Evolutionary conservation across 2,113 vertebrate genomes (phyloP).

Genomic region (Struthidea cinerea): DNA sequence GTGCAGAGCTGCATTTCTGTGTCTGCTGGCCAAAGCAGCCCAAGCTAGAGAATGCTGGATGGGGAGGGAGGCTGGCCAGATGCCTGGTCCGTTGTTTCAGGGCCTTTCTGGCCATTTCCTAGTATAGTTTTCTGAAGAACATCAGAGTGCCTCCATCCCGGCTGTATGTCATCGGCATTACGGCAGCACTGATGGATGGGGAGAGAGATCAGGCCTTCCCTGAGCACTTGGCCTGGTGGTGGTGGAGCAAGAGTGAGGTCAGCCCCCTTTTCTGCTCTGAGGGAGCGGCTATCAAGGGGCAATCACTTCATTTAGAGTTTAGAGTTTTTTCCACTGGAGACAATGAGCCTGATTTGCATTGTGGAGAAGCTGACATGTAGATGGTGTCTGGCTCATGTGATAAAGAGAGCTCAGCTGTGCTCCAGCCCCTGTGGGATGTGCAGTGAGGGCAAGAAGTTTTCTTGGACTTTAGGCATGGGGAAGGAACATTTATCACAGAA

Average conservation of each 20-base stretch:
- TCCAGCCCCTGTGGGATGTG: neutral
- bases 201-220: neutral
- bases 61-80: neutral
- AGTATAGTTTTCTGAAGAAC: neutral
- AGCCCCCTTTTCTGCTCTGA: neutral
- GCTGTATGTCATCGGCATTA: neutral
- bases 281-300: neutral
- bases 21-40: neutral
- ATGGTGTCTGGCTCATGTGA: neutral
- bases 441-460: neutral
- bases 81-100: neutral
- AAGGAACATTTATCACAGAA: neutral
- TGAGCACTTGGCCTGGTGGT: neutral
- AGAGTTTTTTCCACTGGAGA: neutral
- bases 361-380: neutral
- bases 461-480: neutral
- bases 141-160: neutral
- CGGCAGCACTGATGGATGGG: neutral
- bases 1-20: neutral
- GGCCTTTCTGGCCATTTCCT: neutral
- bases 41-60: neutral
- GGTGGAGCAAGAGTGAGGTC: neutral
- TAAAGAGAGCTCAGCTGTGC: neutral
- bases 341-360: neutral
- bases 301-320: neutral